Percentiles rank a stretch among this genome's conserved stretches.
Evolutionary conservation across 2,888 invertebrate genomes (phyloP).

Genomic region (Lysandra coridon): DNA sequence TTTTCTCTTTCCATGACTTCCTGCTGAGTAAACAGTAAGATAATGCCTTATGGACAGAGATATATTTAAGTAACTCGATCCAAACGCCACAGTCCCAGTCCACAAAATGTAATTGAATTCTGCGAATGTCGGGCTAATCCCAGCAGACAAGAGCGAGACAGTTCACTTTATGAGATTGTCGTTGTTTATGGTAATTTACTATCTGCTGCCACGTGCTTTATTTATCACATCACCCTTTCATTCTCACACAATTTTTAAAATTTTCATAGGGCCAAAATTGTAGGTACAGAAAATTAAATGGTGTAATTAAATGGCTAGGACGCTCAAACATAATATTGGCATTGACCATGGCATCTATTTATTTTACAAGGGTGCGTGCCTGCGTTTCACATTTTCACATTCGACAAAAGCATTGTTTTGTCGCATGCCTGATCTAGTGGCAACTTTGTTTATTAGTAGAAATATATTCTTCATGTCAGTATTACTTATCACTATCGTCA

Average conservation of each 20-base stretch:
- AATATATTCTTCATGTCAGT: not conserved
- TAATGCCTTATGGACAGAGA: not conserved
- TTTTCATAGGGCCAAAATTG: not conserved
- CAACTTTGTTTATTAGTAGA: too few relatives aligned
- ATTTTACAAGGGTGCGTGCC: too few relatives aligned
- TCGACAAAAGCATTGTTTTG: too few relatives aligned
- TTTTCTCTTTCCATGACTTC: not conserved
- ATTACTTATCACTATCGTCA: not conserved
- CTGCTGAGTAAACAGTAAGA: constrained; percentile 5
- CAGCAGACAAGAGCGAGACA: constrained; percentile 7
- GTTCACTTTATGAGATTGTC: constrained; percentile 8
- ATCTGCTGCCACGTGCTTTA: not conserved
- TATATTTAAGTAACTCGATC: constrained; percentile 6
- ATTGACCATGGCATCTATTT: not conserved
- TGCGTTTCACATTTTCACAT: too few relatives aligned
- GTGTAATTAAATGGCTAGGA: too few relatives aligned
- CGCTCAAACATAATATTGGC: not conserved
- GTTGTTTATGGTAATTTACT: constrained; percentile 7
- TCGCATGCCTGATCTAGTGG: too few relatives aligned
- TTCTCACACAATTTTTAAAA: not conserved
- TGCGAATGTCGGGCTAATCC: constrained; percentile 10
- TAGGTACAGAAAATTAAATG: not conserved
- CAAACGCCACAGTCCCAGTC: not conserved
- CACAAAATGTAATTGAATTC: constrained; percentile 22
- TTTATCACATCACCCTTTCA: not conserved